Evolutionary conservation across 2,888 invertebrate genomes (phyloP).

Genomic region (Tiliacea aurago): DNA sequence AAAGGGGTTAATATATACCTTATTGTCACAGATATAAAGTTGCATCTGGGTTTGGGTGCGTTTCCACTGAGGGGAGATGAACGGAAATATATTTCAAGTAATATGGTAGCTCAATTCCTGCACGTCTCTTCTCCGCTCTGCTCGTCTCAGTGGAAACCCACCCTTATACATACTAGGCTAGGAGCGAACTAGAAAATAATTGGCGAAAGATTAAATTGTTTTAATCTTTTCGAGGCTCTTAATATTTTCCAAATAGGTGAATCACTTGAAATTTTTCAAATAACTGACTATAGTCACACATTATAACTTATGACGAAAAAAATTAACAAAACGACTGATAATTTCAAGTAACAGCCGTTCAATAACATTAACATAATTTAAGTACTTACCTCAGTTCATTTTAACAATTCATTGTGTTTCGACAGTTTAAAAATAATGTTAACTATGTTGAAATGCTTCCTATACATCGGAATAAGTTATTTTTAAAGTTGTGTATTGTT

Average conservation of each 20-base stretch:
- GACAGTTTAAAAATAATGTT: neutral
- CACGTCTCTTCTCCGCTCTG: neutral
- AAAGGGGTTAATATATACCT: slow-evolving; percentile 19
- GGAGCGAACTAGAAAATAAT: neutral
- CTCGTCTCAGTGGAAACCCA: neutral
- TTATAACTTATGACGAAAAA: neutral
- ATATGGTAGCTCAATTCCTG: neutral
- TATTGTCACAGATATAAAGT: neutral
- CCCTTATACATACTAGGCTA: too few species aligned
- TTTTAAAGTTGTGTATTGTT: slow-evolving; percentile 19
- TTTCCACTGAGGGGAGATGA: neutral
- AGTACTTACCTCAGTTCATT: slow-evolving; percentile 2
- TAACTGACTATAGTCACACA: neutral
- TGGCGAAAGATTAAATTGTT: neutral
- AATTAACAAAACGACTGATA: slow-evolving; percentile 1
- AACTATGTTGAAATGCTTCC: slow-evolving; percentile 7
- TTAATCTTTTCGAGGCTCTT: neutral
- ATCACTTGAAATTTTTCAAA: neutral
- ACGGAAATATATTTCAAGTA: too few species aligned
- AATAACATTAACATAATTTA: slow-evolving; percentile 18
- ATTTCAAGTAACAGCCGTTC: neutral
- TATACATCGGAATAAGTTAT: slow-evolving; percentile 23
- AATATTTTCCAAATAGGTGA: neutral
- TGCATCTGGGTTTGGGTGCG: neutral
- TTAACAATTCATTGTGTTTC: slow-evolving; percentile 28